These are phyloP conservation scores for Orchesella cincta DNA, from an alignment of 1,140 invertebrate genomes.

Conservation along the genomic window DNA sequence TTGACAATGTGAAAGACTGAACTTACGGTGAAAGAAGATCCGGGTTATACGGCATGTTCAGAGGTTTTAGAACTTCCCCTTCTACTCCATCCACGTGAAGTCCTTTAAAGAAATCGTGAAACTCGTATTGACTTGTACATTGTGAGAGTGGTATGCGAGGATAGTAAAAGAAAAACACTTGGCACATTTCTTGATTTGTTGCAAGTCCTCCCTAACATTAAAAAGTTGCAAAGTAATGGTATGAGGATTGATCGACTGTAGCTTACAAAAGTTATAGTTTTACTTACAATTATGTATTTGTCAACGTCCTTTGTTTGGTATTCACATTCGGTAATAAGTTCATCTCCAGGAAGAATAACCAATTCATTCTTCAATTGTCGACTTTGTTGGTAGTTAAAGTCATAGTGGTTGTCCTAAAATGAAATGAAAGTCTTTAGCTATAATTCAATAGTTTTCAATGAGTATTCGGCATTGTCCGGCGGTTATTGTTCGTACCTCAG, in stretches of 20 bases:
- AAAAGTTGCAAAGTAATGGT: neutral
- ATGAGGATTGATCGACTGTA: neutral
- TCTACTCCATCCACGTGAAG: conserved; percentile 16
- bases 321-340: conserved; percentile 26
- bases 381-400: conserved; percentile 13
- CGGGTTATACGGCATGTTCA: conserved; percentile 32
- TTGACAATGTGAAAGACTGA: neutral
- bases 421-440: too few relatives aligned
- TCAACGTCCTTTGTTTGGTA: neutral
- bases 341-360: conserved; percentile 18
- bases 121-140: conserved; percentile 57
- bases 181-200: conserved; percentile 80
- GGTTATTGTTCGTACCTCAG: conserved; percentile 63
- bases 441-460: too few relatives aligned
- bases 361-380: conserved; percentile 5
- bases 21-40: neutral
- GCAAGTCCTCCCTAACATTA: conserved; percentile 69
- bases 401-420: conserved; percentile 13
- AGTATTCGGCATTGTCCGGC: too few relatives aligned
- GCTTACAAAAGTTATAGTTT: neutral
- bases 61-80: conserved; percentile 19
- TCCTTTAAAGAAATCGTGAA: conserved; percentile 38
- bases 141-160: conserved; percentile 68
- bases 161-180: conserved; percentile 80
- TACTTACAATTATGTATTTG: conserved; percentile 1